Base-by-base conservation (phyloP, 1,140 invertebrate species). In the Lordiphosa mommai region DNA sequence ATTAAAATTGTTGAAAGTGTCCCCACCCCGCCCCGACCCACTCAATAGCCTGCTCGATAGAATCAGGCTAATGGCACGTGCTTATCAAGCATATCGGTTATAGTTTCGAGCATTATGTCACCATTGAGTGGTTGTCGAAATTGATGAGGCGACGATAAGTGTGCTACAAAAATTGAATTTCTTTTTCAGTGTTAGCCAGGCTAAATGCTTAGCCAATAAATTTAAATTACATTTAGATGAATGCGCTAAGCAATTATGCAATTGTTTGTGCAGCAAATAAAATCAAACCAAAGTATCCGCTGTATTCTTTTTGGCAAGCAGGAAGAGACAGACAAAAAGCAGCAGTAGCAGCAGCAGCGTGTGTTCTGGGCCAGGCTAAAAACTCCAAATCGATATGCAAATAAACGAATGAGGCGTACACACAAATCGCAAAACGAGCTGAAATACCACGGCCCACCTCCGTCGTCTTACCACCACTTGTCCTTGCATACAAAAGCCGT, bases 311-410 rank as follows among this genome's bases (percentile, higher is more conserved):
- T 69, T 43, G 32, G 65, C 61, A 51, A 46, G 48, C 37, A 57
- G 52, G 44, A 44, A 33, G 53, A 59, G 16, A 6, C 43, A 41
- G 34, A 38, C 33, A 10, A 32, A 61, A 61, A 52, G 40, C 61
- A 23, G 9, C 57, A 56, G 61, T 63, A 20, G 17, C 17, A 20
- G 17, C 17, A 20, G 17, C 17, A 23, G 20, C 20, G 4, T 23
- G 70, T 61, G 52, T 70, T 79, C 61, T 72, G 71, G 46, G 10
- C 10, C 57, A 40, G 52, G 63, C 71, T 72, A 82, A 80, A 84
- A 84, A 85, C 77, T 77, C 77, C 77, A 84, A 84, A 84, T 84
- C 77, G 77, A 84, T 84, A 84, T 84, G 77, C 77, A 84, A 84
- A 84, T 84, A 79, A 84, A 59, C 47, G 72, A 84, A 76, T 84